Base-by-base conservation (phyloP, 23 tunicate genomes). In the Oikopleura vanhoeffeni region DNA sequence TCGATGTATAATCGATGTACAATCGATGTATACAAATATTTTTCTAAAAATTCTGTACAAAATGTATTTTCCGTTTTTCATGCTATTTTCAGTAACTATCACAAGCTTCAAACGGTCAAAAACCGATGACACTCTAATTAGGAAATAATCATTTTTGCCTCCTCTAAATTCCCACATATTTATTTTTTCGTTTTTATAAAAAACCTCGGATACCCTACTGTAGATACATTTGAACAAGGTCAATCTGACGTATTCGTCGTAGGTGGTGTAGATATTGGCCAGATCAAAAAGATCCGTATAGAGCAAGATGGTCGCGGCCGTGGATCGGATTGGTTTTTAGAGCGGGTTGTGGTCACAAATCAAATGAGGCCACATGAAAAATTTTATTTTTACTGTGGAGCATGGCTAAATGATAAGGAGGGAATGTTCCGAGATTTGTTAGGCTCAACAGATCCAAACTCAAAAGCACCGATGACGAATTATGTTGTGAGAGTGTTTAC, bases 391-490 rank as follows among this genome's bases (percentile, higher is more conserved):
- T 89, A 91, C 0, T 95, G 99, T 84, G 99, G 99, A 3, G 89
- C 91, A 42, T 95, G 99, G 99, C 83, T 95, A 83, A 87, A 89
- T 39, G 92, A 87, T 40, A 91, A 88, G 57, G 90, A 95, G 76
- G 92, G 87, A 84, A 85, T 95, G 28, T 91, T 84, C 85, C 83
- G 96, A 76, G 97, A 95, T 87, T 67, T 95, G 36, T 49, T 86
- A 35, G 99, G 99, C 0, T 85, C 90, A 84, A 41, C 84, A 1
- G 96, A 95, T 84, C 92, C 96, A 0, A 83, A 86, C 34, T 85
- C 87, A 18, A 42, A 76, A 36, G 84, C 91, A 30, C 88, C 88
- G 85, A 88, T 93, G 91, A 88, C 85, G 84, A 95, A 91, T 87
- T 95, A 95, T 83, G 67, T 84, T 41, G 88, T 95, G 41, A 76